phyloP scores from a whole-genome alignment of 1,140 invertebrate species.

The Pectinophora gossypiella region DNA sequence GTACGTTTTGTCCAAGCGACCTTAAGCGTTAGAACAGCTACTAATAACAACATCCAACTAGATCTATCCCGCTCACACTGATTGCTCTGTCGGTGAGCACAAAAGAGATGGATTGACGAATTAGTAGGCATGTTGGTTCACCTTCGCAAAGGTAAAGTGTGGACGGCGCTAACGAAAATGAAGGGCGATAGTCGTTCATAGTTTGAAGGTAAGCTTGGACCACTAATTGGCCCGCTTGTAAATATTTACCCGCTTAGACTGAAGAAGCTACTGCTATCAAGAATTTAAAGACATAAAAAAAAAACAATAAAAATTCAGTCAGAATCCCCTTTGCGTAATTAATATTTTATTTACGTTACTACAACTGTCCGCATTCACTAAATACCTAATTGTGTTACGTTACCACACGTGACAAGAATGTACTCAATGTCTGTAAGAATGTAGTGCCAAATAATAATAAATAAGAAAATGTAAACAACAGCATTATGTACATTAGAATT shows the following conservation, averaged over 20 bases:
- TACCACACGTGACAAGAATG: no score
- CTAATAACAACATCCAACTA: slow-evolving; percentile 55
- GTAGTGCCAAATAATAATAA: no score
- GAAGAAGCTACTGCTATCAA: slow-evolving; percentile 1
- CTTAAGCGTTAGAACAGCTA: slow-evolving; percentile 60
- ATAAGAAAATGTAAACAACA: no score
- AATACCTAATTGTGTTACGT: no score
- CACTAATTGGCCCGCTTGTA: slow-evolving; percentile 44
- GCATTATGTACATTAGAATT: no score
- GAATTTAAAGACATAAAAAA: no score
- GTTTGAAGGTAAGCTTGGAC: slow-evolving; percentile 61
- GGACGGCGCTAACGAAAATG: slow-evolving; percentile 70
- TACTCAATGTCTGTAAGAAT: no score
- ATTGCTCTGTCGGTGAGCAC: slow-evolving; percentile 18
- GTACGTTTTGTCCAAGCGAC: slow-evolving; percentile 69
- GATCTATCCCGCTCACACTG: slow-evolving; percentile 46
- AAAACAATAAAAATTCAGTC: no score
- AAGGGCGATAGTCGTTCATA: slow-evolving; percentile 63
- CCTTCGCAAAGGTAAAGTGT: slow-evolving; percentile 65
- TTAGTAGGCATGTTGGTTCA: slow-evolving; percentile 48
- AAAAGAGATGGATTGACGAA: slow-evolving; percentile 52
- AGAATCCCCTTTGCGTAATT: no score
- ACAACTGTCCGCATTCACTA: no score
- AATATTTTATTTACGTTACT: no score
- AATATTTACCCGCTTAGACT: neutral